Conservation (phyloP, 2,797 vertebrate genomes). For the Megaceryle alcyon region DNA sequence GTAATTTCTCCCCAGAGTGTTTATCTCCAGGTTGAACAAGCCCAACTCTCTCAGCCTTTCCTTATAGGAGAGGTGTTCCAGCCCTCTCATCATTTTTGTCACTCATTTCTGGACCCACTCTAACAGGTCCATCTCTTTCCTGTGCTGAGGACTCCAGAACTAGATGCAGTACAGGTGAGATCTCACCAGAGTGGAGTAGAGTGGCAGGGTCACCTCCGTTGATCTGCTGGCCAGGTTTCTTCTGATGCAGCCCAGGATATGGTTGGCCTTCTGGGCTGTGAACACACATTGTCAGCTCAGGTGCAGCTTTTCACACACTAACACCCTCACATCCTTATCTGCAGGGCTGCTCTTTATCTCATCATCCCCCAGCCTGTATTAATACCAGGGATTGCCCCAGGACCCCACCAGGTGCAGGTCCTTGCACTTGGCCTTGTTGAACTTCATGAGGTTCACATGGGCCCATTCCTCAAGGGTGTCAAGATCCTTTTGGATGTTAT, state of each 20-base stretch:
- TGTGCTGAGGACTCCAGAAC: neutral
- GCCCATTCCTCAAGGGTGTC: neutral
- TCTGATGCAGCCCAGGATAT: neutral
- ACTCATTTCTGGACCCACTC: neutral
- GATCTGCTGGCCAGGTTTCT: accelerated
- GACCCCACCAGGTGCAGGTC: neutral
- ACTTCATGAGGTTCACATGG: neutral
- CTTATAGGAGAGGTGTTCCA: neutral
- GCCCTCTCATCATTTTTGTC: neutral
- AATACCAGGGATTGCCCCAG: neutral
- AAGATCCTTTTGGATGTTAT: neutral
- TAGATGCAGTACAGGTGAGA: accelerated
- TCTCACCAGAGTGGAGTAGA: neutral
- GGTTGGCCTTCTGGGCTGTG: neutral
- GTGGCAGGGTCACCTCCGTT: neutral
- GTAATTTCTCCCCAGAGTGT: neutral
- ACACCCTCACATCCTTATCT: accelerated
- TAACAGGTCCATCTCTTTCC: neutral
- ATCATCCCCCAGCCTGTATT: neutral
- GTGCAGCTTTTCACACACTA: neutral
- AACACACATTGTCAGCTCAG: accelerated
- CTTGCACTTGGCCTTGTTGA: neutral
- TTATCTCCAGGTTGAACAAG: neutral
- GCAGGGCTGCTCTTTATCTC: neutral
- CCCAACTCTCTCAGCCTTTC: neutral